Percentiles rank a stretch among this genome's conserved stretches.
These are phyloP conservation scores for Drosophila burlai DNA, from an alignment of 1,140 invertebrate species.

Conservation along the genomic window DNA sequence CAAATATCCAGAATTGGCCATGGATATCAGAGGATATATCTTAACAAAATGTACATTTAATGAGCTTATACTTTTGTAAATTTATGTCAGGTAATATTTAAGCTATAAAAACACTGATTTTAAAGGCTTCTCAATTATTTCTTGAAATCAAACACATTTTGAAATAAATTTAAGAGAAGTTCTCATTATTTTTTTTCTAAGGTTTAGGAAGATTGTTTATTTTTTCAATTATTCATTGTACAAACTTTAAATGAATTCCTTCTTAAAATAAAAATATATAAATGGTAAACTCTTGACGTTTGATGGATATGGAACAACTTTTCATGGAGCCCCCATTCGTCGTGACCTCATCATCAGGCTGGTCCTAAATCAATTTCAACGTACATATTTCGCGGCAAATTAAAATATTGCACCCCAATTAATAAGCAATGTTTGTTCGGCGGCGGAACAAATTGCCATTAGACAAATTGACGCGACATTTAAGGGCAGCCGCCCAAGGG, in stretches of 20 bases:
- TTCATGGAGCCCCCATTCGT: conserved; percentile 8
- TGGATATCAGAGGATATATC: neutral
- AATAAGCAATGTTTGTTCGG: conserved; percentile 30
- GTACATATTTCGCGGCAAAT: conserved; percentile 7
- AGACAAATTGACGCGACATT: conserved; percentile 45
- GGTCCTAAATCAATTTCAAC: conserved; percentile 20
- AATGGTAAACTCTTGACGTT: conserved; percentile 6
- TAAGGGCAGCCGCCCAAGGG: conserved; percentile 62
- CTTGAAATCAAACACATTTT: neutral
- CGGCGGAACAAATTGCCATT: conserved; percentile 25
- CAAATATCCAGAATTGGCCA: neutral
- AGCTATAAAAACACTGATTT: neutral
- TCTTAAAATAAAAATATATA: neutral
- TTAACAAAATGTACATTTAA: neutral
- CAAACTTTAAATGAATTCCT: neutral
- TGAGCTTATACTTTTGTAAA: neutral
- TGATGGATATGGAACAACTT: conserved; percentile 19
- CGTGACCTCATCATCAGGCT: conserved; percentile 28
- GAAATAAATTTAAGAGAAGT: neutral
- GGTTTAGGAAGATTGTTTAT: neutral
- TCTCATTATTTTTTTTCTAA: neutral
- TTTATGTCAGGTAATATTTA: neutral
- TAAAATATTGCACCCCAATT: conserved; percentile 32
- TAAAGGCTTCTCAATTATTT: too few relatives aligned
- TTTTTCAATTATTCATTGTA: rapidly evolving